Evolutionary conservation across 2,797 vertebrate species (phyloP).

Genomic region (Malurus leucopterus): DNA sequence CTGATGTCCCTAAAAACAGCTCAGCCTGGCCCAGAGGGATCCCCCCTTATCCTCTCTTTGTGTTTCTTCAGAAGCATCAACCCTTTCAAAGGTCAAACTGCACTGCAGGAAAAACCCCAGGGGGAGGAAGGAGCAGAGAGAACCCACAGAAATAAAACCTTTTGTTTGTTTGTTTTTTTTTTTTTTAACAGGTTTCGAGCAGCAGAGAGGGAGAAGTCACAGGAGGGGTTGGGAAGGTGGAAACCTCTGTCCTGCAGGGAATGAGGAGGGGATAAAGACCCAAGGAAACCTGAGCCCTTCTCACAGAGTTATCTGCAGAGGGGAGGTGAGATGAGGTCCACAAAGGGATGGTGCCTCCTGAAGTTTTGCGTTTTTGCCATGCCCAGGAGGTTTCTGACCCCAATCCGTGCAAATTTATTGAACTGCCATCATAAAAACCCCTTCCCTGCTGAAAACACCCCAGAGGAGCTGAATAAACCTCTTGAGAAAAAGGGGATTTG

Average conservation of each 20-base stretch:
- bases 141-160: neutral
- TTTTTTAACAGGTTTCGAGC: neutral
- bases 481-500: constrained; percentile 19
- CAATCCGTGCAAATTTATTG: constrained; percentile 15
- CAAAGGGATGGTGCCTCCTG: neutral
- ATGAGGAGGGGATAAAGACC: neutral
- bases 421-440: neutral
- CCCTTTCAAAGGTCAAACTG: neutral
- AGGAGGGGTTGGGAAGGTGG: neutral
- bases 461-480: constrained; percentile 9
- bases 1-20: neutral
- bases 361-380: constrained; percentile 16
- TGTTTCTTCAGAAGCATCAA: neutral
- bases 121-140: neutral
- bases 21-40: neutral
- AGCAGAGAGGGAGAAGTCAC: neutral
- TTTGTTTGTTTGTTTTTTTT: neutral
- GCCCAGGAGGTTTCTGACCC: neutral
- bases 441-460: neutral
- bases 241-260: neutral
- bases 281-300: neutral
- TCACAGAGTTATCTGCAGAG: neutral
- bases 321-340: neutral
- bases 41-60: neutral
- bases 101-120: neutral